Percentiles rank a stretch among this genome's conserved stretches.
phyloP scores from a whole-genome alignment of 30 jellyfish, hydroid and myxozoan genomes.

The Sanderia malayensis region DNA sequence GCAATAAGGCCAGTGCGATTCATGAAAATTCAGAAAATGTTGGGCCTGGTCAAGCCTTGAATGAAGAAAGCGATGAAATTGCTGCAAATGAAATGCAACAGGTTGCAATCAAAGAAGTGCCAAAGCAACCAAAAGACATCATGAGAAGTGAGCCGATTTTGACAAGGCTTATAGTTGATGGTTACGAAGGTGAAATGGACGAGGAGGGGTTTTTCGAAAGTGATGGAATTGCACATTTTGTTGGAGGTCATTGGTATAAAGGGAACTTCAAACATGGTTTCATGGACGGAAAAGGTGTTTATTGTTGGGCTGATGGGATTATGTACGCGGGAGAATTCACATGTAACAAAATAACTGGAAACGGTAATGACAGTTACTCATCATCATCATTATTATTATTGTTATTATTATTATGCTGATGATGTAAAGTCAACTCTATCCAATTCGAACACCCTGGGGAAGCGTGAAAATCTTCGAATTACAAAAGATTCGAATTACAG shows the following conservation, averaged over 20 bases:
- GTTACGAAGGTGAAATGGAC: conserved; percentile 69
- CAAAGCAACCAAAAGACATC: conserved; percentile 53
- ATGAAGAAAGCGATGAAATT: conserved; percentile 1
- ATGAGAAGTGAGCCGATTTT: conserved; percentile 81
- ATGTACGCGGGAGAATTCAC: conserved; percentile 74
- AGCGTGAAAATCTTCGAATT: too few relatives aligned
- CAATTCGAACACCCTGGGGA: too few relatives aligned
- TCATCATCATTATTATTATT: too few relatives aligned
- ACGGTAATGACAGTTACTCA: conserved; percentile 32
- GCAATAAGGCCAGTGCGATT: not conserved
- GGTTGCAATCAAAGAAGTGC: conserved; percentile 7
- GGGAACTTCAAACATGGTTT: conserved; percentile 67
- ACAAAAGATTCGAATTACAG: too few relatives aligned
- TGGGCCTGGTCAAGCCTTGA: not conserved
- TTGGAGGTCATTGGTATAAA: conserved; percentile 66
- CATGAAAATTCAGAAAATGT: not conserved
- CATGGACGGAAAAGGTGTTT: conserved; percentile 91
- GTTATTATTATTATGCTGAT: too few relatives aligned
- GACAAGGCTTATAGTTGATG: conserved; percentile 50
- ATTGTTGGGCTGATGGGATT: conserved; percentile 83
- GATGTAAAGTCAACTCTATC: too few relatives aligned
- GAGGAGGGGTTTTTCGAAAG: conserved; percentile 51
- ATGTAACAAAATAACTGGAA: conserved; percentile 66
- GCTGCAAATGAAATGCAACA: not conserved
- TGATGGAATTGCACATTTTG: conserved; percentile 43